phyloP scores from a whole-genome alignment of 2,888 invertebrate genomes.

The Trypoxylon attenuatum region DNA sequence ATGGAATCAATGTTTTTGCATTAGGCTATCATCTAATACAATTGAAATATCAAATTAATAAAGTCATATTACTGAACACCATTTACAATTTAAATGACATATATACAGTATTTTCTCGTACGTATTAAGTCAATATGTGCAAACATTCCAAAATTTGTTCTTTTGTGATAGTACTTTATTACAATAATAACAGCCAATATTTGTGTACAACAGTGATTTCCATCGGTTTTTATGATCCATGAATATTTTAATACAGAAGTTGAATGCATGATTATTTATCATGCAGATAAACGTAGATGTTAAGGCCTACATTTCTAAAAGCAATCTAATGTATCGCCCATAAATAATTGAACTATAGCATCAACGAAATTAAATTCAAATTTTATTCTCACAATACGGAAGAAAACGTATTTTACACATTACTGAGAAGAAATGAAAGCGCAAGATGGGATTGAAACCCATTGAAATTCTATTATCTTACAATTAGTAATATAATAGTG shows the following conservation, averaged over 20 bases:
- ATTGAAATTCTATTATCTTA: slow-evolving; percentile 24
- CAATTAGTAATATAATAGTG: slow-evolving; percentile 4
- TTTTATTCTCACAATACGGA: neutral
- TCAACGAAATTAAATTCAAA: neutral
- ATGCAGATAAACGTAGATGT: neutral
- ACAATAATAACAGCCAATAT: no score
- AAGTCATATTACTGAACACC: no score
- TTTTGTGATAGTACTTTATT: no score
- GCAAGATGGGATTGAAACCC: neutral
- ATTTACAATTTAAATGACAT: no score
- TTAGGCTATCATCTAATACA: neutral
- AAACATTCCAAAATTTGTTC: no score
- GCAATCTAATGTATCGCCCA: slow-evolving; percentile 6
- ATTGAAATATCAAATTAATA: no score
- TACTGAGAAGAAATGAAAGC: slow-evolving; percentile 2
- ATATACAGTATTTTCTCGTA: no score
- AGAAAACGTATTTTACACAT: slow-evolving; percentile 1
- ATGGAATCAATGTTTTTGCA: neutral
- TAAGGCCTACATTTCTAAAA: slow-evolving; percentile 33
- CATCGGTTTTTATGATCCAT: neutral
- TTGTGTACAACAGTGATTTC: no score
- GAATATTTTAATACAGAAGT: neutral
- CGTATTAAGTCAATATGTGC: no score
- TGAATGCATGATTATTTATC: neutral
- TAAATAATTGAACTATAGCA: neutral